Evolutionary conservation across 1,140 invertebrate genomes (phyloP).

Genomic region (Drosophila erecta): DNA sequence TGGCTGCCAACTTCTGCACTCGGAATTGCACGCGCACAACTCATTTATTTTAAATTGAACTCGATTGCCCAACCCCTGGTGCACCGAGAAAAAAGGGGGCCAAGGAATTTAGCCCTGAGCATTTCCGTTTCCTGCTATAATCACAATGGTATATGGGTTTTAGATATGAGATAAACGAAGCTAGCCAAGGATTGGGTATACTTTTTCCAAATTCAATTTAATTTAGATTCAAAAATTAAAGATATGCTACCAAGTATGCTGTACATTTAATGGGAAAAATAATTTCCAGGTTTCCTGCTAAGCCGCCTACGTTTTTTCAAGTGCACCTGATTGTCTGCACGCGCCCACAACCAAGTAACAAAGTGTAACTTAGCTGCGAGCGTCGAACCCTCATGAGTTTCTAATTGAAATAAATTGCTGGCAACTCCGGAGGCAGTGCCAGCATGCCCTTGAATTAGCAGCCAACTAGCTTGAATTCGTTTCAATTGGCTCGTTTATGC

Average conservation of each 20-base stretch:
- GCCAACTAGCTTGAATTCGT: conserved; percentile 67
- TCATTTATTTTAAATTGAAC: conserved; percentile 54
- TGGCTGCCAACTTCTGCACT: conserved; percentile 26
- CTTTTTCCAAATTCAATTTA: too few relatives aligned
- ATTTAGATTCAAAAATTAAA: too few relatives aligned
- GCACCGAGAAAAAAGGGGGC: background rate
- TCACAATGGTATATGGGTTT: too few relatives aligned
- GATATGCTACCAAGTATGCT: too few relatives aligned
- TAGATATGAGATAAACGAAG: too few relatives aligned
- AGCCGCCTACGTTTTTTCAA: background rate
- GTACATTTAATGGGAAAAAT: too few relatives aligned
- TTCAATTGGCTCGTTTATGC: conserved; percentile 70
- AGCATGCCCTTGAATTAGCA: conserved; percentile 77
- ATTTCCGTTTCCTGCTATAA: too few relatives aligned
- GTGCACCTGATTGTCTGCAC: conserved; percentile 11
- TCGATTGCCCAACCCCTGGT: conserved; percentile 19
- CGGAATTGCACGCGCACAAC: conserved; percentile 39
- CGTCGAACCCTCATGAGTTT: conserved; percentile 54
- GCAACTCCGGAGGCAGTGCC: conserved; percentile 40
- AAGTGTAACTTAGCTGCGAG: conserved; percentile 30
- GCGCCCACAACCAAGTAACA: conserved; percentile 19
- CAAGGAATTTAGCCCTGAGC: too few relatives aligned
- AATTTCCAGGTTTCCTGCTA: too few relatives aligned
- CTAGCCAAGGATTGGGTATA: too few relatives aligned
- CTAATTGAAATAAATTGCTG: conserved; percentile 81